Evolutionary conservation across 1,140 invertebrate species (phyloP).

Genomic region (Aphelinus certus): DNA sequence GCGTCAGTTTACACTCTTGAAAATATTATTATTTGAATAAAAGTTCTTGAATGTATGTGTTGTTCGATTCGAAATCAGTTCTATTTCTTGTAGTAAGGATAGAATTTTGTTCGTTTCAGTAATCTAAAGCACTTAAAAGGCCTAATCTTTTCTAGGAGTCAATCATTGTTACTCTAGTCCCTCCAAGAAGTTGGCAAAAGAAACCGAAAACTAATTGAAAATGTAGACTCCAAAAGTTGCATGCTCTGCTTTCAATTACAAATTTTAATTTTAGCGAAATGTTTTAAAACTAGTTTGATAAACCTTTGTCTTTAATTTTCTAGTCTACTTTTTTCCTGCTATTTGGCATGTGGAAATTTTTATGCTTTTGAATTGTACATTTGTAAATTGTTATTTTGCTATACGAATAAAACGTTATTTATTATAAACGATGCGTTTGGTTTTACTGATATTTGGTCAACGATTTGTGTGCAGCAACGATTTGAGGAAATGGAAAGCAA

Average conservation of each 20-base stretch:
- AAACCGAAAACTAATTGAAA: conserved; percentile 51
- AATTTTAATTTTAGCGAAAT: background rate
- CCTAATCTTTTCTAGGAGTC: conserved; percentile 56
- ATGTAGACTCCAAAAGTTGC: conserved; percentile 8
- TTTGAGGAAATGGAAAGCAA: conserved; percentile 64
- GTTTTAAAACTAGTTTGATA: too few species aligned
- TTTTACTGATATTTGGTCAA: conserved; percentile 57
- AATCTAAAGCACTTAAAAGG: conserved; percentile 27
- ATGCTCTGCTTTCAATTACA: conserved; percentile 5
- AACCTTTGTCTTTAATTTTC: background rate
- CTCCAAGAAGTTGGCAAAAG: conserved; percentile 58
- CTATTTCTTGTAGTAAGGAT: conserved; percentile 22
- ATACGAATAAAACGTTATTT: conserved; percentile 49
- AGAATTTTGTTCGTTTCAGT: conserved; percentile 13
- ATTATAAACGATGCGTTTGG: conserved; percentile 43
- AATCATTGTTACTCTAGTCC: conserved; percentile 57
- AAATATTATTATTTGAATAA: background rate
- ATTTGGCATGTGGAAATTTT: background rate
- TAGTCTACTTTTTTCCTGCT: background rate
- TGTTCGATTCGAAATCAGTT: background rate
- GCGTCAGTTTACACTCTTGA: too few species aligned
- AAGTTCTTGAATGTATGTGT: background rate
- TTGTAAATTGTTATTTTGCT: conserved; percentile 16
- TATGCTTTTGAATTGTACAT: conserved; percentile 36
- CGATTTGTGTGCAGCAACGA: conserved; percentile 58